Conservation (phyloP, 2,113 vertebrate genomes). For the Chamaea fasciata region DNA sequence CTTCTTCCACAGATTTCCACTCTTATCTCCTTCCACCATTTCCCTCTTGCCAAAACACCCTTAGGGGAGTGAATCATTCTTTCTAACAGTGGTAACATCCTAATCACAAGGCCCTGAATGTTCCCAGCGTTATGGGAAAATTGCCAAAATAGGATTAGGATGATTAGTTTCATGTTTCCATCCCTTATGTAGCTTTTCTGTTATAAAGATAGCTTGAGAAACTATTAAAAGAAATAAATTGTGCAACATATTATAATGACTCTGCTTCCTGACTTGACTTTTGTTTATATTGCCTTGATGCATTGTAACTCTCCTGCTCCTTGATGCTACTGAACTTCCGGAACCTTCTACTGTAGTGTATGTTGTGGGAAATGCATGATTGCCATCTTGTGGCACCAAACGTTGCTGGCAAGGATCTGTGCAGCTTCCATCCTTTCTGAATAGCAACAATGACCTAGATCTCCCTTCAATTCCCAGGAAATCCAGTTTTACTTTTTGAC, state of each 20-base stretch:
- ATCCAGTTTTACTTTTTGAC: not conserved
- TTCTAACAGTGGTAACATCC: not conserved
- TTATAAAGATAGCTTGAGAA: conserved; percentile 10
- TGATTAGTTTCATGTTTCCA: not conserved
- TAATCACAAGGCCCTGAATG: not conserved
- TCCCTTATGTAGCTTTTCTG: not conserved
- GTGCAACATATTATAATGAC: not conserved
- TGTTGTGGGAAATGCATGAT: not conserved
- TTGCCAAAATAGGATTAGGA: conserved; percentile 7
- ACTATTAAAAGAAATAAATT: not conserved
- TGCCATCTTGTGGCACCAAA: conserved; percentile 53
- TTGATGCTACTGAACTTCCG: conserved; percentile 24
- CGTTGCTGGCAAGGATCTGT: not conserved
- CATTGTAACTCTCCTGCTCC: not conserved
- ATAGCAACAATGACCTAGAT: not conserved
- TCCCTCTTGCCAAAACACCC: not conserved
- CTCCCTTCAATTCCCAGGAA: not conserved
- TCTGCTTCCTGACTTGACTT: not conserved
- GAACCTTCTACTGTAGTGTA: not conserved
- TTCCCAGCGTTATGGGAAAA: not conserved
- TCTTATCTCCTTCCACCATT: not conserved
- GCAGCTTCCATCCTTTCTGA: not conserved
- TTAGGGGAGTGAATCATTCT: not conserved
- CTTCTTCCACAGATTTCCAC: not conserved
- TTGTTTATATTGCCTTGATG: not conserved